phyloP scores from a whole-genome alignment of 2,113 vertebrate genomes.

The Ifrita kowaldi region DNA sequence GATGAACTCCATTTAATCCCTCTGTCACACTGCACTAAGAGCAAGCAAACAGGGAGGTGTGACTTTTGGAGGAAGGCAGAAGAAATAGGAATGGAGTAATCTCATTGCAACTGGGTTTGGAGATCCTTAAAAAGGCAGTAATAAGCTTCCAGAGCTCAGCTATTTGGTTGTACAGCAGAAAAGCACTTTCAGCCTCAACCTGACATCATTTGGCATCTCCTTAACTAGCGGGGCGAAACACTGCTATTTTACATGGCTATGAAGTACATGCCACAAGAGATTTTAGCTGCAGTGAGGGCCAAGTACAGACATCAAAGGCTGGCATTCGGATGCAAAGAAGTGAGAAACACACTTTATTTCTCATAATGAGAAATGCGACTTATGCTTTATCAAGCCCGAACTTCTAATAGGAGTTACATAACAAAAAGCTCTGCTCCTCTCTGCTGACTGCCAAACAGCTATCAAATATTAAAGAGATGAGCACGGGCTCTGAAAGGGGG shows the following conservation, averaged over 20 bases:
- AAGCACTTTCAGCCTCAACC: slow-evolving; percentile 23
- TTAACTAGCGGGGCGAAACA: neutral
- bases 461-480: slow-evolving; percentile 57
- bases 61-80: neutral
- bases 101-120: neutral
- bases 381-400: neutral
- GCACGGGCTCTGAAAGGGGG: neutral
- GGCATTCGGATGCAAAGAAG: slow-evolving; percentile 9
- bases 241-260: neutral
- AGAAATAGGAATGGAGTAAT: neutral
- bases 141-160: neutral
- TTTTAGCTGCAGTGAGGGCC: slow-evolving; percentile 17
- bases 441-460: neutral
- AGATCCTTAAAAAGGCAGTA: neutral
- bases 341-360: slow-evolving; percentile 30
- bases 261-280: slow-evolving; percentile 16
- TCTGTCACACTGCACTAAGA: neutral
- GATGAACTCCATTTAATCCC: slow-evolving; percentile 10
- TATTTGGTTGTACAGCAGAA: neutral
- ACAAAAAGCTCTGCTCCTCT: slow-evolving; percentile 2
- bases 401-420: slow-evolving; percentile 39
- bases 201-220: slow-evolving; percentile 1
- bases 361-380: neutral
- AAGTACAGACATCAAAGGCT: slow-evolving; percentile 35
- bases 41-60: neutral